Evolutionary conservation across 2,113 vertebrate species (phyloP), one percentile per base, ranked within the genome.

Genomic region (Thomomys bottae): DNA sequence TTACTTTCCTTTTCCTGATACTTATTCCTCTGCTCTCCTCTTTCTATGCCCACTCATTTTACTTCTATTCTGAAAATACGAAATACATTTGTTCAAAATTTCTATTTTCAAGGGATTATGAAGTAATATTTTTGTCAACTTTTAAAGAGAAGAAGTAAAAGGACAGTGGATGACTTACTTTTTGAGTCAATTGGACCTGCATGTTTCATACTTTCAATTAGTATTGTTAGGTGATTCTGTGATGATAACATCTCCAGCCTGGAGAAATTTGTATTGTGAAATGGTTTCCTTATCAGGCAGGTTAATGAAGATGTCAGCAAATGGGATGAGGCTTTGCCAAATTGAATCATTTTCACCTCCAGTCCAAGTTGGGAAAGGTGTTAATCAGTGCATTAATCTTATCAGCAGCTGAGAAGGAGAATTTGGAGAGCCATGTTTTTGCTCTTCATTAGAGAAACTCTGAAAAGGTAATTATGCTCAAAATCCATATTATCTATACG

Each of bases 221-320:
- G 95, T 95, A 95, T 94, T 97, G 87, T 96, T 97, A 97, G 95
- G 92, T 96, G 94, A 97, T 96, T 67, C 61, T 95, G 67, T 92
- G 83, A 95, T 97, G 97, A 98, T 98, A 98, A 97, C 95, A 97
- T 97, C 97, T 97, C 57, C 67, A 97, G 82, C 83, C 77, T 88
- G 95, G 84, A 96, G 93, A 97, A 97, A 92, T 97, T 96, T 97
- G 96, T 97, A 96, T 97, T 97, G 95, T 97, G 96, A 97, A 98
- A 97, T 96, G 91, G 96, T 96, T 98, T 98, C 92, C 96, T 97
- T 98, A 98, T 97, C 97, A 96, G 96, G 88, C 80, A 97, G 95
- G 97, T 97, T 98, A 98, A 98, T 98, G 97, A 98, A 98, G 98
- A 97, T 97, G 97, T 98, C 97, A 97, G 97, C 91, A 97, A 98